phyloP scores from a whole-genome alignment of 1,140 invertebrate species.

The Camponotus pennsylvanicus region DNA sequence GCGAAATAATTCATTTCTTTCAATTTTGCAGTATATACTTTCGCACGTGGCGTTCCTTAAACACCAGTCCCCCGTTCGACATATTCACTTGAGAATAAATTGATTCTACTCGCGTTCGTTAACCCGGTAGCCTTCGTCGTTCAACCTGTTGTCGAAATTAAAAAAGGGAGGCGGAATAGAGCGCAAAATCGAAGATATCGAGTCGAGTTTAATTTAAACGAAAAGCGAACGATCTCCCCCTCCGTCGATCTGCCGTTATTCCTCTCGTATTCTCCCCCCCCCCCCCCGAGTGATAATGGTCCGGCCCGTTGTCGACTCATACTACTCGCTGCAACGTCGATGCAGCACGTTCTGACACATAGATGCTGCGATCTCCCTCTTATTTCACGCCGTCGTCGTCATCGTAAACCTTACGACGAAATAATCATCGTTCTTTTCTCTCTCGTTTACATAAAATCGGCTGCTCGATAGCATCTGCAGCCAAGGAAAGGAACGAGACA shows the following conservation, averaged over 20 bases:
- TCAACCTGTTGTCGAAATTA: constrained; percentile 47
- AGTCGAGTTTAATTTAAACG: constrained; percentile 61
- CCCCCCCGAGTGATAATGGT: constrained; percentile 21
- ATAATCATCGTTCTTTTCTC: constrained; percentile 63
- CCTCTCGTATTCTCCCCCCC: neutral
- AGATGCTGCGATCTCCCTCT: constrained; percentile 28
- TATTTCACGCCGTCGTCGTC: constrained; percentile 40
- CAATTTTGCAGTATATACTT: neutral
- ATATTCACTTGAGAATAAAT: constrained; percentile 7
- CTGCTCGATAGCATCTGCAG: neutral
- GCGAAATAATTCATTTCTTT: constrained; percentile 2
- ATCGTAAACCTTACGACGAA: constrained; percentile 27
- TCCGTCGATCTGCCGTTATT: constrained; percentile 9
- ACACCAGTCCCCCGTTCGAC: neutral
- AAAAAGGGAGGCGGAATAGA: constrained; percentile 1
- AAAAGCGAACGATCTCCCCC: neutral
- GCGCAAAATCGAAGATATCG: constrained; percentile 31
- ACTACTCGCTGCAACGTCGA: constrained; percentile 56
- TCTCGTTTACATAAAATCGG: neutral
- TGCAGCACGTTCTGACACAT: constrained; percentile 52
- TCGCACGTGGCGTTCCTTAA: constrained; percentile 1
- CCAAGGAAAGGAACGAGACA: neutral
- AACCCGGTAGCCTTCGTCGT: neutral
- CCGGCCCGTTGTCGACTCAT: constrained; percentile 53
- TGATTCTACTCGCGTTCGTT: constrained; percentile 48